These are phyloP conservation scores for Adrianichthys oophorus DNA, from an alignment of 2,797 vertebrate genomes.

Conservation along the genomic window DNA sequence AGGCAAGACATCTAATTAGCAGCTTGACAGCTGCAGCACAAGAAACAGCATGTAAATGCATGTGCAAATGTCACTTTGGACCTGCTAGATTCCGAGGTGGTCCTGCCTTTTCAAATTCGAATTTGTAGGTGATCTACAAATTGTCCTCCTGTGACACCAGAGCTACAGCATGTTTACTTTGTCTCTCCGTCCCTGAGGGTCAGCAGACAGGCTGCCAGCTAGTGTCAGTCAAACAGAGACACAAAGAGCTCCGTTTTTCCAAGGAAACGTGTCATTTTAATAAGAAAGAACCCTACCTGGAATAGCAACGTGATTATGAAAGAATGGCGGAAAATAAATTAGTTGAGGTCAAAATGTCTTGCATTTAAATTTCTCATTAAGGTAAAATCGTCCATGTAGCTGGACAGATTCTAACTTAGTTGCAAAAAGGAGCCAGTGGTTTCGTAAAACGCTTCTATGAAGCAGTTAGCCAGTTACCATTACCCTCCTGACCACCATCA, in stretches of 20 bases:
- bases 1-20: constrained; percentile 4
- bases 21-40: constrained; percentile 10
- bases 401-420: neutral
- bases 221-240: constrained; percentile 8
- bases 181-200: neutral
- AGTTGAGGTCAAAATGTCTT: neutral
- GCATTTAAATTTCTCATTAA: neutral
- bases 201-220: neutral
- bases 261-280: neutral
- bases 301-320: neutral
- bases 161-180: constrained; percentile 3
- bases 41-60: constrained; percentile 4
- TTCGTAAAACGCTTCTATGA: too few relatives aligned
- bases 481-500: neutral
- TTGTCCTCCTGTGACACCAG: constrained; percentile 6
- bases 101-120: neutral
- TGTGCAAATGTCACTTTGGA: constrained; percentile 12
- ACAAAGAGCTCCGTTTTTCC: constrained; percentile 1
- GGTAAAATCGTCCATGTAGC: neutral
- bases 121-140: neutral
- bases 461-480: neutral
- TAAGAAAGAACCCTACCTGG: neutral
- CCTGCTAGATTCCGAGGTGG: constrained; percentile 1
- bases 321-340: neutral
- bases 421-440: neutral